Evolutionary conservation across 2,888 invertebrate genomes (phyloP), one percentile per base, ranked within the genome.

Genomic region (Gymnosoma rotundatum): DNA sequence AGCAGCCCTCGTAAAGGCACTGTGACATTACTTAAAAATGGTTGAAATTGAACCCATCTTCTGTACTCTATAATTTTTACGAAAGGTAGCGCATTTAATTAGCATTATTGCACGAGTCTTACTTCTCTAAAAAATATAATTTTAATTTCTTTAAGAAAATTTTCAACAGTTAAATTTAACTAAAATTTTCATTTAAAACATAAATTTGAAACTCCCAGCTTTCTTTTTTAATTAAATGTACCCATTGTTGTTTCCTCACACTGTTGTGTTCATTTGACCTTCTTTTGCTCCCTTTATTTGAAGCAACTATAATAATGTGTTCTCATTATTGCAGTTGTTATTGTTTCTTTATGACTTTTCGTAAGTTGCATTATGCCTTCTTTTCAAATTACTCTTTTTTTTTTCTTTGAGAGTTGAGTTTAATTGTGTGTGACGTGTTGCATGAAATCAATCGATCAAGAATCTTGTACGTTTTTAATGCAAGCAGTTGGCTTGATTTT

Each of bases 381-480:
- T 54, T 63, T 9, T 25, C 56, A 63, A 63, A 70, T 56, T 63
- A 70, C 45, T 64, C 38, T 42, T 52, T 6, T 20, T 6, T 20
- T 25, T 38, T 70, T 21, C 56, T 20, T 66, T 52, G 52, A 56
- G 79, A 75, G 38, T 61, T 42, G 45, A 75, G 70, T 79, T 75
- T 75, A 83, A 83, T 79, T 75, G 79, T 72, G 70, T 83, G 75
- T 75, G 79, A 76, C 67, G 75, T 79, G 72, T 61, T 72, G 75
- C 67, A 74, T 83, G 83, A 79, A 79, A 83, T 83, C 79, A 83
- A 83, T 83, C 83, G 70, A 76, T 83, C 83, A 79, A 66, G 54
- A 79, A 32, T 61, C 52, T 67, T 12, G 58, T 64, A 60, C 20
- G 54, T 52, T 50, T 69, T 74, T 66, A 78, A 78, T 70, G 52